Base-by-base conservation (phyloP, 2,797 vertebrate species). In the Monodelphis domestica region DNA sequence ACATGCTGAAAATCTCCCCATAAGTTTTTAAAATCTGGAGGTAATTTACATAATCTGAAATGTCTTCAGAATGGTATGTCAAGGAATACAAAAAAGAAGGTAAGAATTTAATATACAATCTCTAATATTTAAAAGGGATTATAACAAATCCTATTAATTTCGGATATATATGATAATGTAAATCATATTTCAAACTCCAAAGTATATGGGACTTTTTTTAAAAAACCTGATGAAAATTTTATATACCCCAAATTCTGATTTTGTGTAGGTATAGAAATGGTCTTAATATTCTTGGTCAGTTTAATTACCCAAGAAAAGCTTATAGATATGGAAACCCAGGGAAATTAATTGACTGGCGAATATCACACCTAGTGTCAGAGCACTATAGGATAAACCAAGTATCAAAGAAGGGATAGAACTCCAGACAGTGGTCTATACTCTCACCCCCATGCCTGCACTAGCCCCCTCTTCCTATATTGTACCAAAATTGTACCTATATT, bases 221-320 rank as follows among this genome's bases (percentile, higher is more conserved):
- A 78, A 97, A 98, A 98, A 98, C 96, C 95, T 97, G 97, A 97
- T 95, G 97, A 94, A 97, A 97, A 93, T 96, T 97, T 95, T 96
- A 97, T 96, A 97, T 93, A 92, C 98, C 90, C 94, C 94, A 97
- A 95, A 53, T 96, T 95, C 92, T 89, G 94, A 91, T 96, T 97
- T 56, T 96, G 91, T 52, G 90, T 53, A 24, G 92, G 95, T 96
- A 96, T 97, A 91, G 95, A 91, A 94, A 96, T 96, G 95, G 94
- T 96, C 98, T 97, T 89, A 88, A 87, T 93, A 95, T 91, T 96
- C 94, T 97, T 92, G 50, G 88, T 97, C 91, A 2, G 90, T 97
- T 97, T 98, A 99, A 98, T 99, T 99, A 93, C 99, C 99, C 98
- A 6, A 99, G 98, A 99, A 98, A 99, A 99, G 97, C 70, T 45